A percentile compares a stretch with the other conserved stretches of the same genome.
Conservation (phyloP, 2,113 vertebrate species). For the Isichthys henryi region DNA sequence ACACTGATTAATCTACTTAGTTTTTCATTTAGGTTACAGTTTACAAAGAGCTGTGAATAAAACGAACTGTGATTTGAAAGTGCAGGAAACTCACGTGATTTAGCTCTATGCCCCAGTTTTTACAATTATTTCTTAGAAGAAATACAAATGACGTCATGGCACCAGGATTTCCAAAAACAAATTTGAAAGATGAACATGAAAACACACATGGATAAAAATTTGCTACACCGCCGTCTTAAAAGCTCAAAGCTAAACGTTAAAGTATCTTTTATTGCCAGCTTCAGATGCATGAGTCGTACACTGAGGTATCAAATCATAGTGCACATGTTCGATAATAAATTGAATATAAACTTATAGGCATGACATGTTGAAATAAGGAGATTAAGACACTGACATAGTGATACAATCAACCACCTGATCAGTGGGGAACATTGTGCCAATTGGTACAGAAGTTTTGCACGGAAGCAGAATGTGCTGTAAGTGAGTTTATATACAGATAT, state of each 20-base stretch:
- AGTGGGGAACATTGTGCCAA: neutral
- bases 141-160: neutral
- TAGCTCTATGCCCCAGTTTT: neutral
- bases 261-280: neutral
- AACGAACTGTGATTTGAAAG: neutral
- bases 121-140: neutral
- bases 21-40: neutral
- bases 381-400: neutral
- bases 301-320: neutral
- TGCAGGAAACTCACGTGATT: neutral
- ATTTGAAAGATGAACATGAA: neutral
- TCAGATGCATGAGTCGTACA: neutral
- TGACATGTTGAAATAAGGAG: neutral
- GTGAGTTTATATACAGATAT: neutral
- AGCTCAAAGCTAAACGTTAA: neutral
- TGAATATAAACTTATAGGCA: neutral
- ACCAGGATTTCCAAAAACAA: neutral
- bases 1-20: neutral
- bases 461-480: neutral
- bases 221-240: neutral
- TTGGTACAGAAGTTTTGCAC: too few relatives aligned
- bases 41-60: neutral
- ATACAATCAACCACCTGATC: neutral
- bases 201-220: neutral
- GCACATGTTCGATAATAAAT: neutral